These are phyloP conservation scores for Zaprionus bogoriensis DNA, from an alignment of 2,888 invertebrate genomes.

Conservation along the genomic window DNA sequence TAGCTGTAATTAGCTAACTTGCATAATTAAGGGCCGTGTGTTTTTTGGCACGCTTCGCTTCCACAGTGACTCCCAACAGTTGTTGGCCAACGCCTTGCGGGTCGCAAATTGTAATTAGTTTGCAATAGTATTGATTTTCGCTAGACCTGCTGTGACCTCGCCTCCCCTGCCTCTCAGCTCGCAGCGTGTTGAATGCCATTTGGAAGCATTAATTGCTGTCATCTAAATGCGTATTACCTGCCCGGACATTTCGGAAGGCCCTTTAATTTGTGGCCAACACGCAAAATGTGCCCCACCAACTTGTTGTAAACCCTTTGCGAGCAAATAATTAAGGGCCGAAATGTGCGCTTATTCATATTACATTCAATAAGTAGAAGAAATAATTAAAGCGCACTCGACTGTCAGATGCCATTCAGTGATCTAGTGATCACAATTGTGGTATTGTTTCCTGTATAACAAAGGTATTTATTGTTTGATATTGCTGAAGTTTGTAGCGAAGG, in stretches of 20 bases:
- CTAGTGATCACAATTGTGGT: no score
- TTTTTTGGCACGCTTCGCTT: conserved; percentile 12
- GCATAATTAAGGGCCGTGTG: conserved; percentile 53
- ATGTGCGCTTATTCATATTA: no score
- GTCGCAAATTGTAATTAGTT: conserved; percentile 42
- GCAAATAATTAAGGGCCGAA: no score
- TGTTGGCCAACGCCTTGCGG: conserved; percentile 32
- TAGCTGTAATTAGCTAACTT: conserved; percentile 64
- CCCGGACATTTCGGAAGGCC: conserved; percentile 16
- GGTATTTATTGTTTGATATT: no score
- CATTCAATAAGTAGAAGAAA: no score
- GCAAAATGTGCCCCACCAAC: conserved; percentile 40
- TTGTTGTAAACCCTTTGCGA: conserved; percentile 3
- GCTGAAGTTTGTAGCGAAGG: no score
- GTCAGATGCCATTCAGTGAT: no score
- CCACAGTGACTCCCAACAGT: conserved; percentile 6
- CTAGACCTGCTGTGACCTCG: neutral
- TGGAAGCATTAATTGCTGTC: conserved; percentile 57
- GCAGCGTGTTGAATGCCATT: conserved; percentile 32
- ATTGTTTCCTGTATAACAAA: no score
- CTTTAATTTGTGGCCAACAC: conserved; percentile 60
- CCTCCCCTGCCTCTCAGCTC: neutral
- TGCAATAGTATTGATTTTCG: conserved; percentile 64
- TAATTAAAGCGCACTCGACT: no score
- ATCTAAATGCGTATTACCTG: conserved; percentile 55